A percentile compares a stretch with the other conserved stretches of the same genome.
These are phyloP conservation scores for Julus scandinavius DNA, from an alignment of 2,888 invertebrate genomes.

Conservation along the genomic window DNA sequence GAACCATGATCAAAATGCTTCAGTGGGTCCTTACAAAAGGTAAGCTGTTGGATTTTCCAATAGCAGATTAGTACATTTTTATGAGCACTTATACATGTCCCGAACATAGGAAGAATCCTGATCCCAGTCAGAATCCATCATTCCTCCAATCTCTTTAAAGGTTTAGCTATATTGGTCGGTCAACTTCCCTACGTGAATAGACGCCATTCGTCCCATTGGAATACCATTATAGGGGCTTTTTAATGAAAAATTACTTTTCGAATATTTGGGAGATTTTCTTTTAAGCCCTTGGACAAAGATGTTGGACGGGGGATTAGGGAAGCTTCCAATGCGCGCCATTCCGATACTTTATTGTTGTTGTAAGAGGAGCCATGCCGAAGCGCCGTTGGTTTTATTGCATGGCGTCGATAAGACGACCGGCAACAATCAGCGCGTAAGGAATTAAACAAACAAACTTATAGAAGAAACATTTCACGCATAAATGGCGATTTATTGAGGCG, in stretches of 20 bases:
- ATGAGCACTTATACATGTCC: not conserved
- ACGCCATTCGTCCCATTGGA: not conserved
- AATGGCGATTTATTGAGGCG: constrained; percentile 18
- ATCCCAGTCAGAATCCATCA: not conserved
- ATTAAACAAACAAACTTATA: constrained; percentile 18
- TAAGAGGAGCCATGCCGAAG: not conserved
- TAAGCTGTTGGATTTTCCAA: not conserved
- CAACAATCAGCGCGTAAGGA: constrained; percentile 18
- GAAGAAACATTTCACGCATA: constrained; percentile 18
- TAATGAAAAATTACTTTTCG: constrained; percentile 7
- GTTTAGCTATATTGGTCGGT: too few species aligned
- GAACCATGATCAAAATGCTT: too few species aligned
- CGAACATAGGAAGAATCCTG: not conserved
- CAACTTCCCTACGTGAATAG: not conserved
- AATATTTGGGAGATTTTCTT: not conserved
- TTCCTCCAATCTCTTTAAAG: not conserved
- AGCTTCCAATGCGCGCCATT: not conserved
- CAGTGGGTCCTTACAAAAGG: too few species aligned
- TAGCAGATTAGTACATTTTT: not conserved
- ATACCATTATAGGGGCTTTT: not conserved
- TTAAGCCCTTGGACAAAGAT: constrained; percentile 7
- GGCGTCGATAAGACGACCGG: not conserved
- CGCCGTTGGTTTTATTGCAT: not conserved
- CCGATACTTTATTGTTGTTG: not conserved
- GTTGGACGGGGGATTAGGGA: not conserved